Base-by-base conservation (phyloP, 2,113 vertebrate species). In the Fukomys damarensis region DNA sequence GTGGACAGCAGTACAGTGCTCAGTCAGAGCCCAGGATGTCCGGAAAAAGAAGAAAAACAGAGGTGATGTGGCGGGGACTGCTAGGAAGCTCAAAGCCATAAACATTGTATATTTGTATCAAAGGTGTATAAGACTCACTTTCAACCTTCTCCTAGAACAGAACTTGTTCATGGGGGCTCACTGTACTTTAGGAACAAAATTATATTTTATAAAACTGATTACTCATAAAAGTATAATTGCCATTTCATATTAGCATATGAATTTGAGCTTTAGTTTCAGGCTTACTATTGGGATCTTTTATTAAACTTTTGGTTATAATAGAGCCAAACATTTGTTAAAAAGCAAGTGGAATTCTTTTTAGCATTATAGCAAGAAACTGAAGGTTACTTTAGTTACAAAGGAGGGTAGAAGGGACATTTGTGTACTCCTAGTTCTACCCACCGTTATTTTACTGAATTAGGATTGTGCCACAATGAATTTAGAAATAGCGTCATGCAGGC, bases 261-360 rank as follows among this genome's bases (percentile, higher is more conserved):
- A 83, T 89, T 10, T 77, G 49, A 43, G 77, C n/a, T 92, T 95
- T 77, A 86, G 56, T 82, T 89, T 28, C 10, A 30, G 10, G 70
- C 24, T 91, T 93, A n/a, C 24, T 88, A 82, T 76, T 94, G 76
- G 38, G 77, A 30, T 41, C 65, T 85, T 91, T 93, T 83, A 92
- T n/a, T n/a, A 90, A 80, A 70, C 66, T 14, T 84, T 94, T 82
- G 52, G 20, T 93, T 76, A 76, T 38, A 63, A 13, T 38, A 24
- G 72, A 86, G 52, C 82, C 77, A 86, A 19, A 77, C 46, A 90
- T 14, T 41, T 89, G 49, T 93, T 28, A 19, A 86, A 35, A 92
- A 95, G 30, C 66, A 95, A 28, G 10, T 68, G 35, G 66, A 68
- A n/a, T 43, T 63, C 38, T 52, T 74, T 82, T 76, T 68, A 84